Conservation (phyloP, 2,888 invertebrate species). For the Catocala fraxini region DNA sequence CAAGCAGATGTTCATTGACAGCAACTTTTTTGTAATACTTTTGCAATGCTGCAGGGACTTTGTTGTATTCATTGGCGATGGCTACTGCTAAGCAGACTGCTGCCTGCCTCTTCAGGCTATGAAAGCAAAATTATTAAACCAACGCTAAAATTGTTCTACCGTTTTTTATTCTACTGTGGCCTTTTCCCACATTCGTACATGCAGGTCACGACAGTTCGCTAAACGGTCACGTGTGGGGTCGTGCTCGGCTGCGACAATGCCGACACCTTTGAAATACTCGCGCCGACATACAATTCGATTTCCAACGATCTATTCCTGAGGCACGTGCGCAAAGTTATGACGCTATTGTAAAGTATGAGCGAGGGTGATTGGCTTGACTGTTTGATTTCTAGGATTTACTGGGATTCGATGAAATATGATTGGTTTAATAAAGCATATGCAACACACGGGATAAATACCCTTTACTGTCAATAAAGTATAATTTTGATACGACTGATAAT, state of each 20-base stretch:
- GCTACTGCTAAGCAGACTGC: too few relatives aligned
- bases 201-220: conserved; percentile 43
- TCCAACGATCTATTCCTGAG: conserved; percentile 20
- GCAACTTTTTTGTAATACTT: too few relatives aligned
- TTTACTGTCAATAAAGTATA: too few relatives aligned
- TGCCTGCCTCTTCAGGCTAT: too few relatives aligned
- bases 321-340: conserved; percentile 6
- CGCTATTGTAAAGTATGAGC: conserved; percentile 1
- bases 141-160: neutral
- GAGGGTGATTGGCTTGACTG: neutral
- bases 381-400: conserved; percentile 1
- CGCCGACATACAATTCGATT: conserved; percentile 36
- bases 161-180: neutral
- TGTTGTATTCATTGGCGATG: too few relatives aligned
- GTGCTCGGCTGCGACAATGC: conserved; percentile 30
- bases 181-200: conserved; percentile 10
- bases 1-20: too few relatives aligned
- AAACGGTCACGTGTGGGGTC: conserved; percentile 59
- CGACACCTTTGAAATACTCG: conserved; percentile 38
- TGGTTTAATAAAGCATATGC: too few relatives aligned
- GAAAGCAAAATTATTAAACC: too few relatives aligned
- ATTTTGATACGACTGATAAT: too few relatives aligned
- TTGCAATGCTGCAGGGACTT: too few relatives aligned
- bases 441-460: too few relatives aligned
- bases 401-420: too few relatives aligned